Percentiles rank a stretch among this genome's conserved stretches.
These are phyloP conservation scores for Coregonus ussuriensis DNA, from an alignment of 2,797 vertebrate genomes.

Conservation along the genomic window DNA sequence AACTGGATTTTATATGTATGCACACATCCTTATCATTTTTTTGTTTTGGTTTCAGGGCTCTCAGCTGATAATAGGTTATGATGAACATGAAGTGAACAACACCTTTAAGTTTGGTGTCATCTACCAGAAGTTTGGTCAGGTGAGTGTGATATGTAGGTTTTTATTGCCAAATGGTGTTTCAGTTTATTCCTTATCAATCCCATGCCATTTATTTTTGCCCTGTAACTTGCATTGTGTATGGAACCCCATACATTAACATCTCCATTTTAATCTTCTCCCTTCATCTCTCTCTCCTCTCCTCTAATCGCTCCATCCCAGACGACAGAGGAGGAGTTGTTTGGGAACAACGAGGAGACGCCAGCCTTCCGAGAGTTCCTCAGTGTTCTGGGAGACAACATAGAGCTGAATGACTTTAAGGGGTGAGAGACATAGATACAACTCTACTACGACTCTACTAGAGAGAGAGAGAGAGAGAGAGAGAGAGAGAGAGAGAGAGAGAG, in stretches of 20 bases:
- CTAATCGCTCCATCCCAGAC: slow-evolving; percentile 73
- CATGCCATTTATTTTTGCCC: neutral
- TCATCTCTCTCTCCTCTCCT: neutral
- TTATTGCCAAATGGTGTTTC: neutral
- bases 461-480: too few species aligned
- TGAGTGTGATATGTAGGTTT: slow-evolving; percentile 59
- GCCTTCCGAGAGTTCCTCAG: slow-evolving; percentile 91
- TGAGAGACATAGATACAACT: slow-evolving; percentile 39
- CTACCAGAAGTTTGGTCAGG: slow-evolving; percentile 96
- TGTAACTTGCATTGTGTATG: neutral
- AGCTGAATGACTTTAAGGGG: slow-evolving; percentile 97
- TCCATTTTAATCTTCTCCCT: neutral
- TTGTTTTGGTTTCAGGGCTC: slow-evolving; percentile 80
- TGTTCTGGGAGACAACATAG: slow-evolving; percentile 88
- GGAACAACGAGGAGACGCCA: slow-evolving; percentile 92
- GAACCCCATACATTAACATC: neutral
- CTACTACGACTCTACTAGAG: too few species aligned
- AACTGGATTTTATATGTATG: neutral
- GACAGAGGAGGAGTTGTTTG: slow-evolving; percentile 91
- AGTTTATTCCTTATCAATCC: neutral
- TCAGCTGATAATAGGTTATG: slow-evolving; percentile 92
- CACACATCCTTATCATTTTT: neutral
- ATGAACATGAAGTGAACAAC: slow-evolving; percentile 97
- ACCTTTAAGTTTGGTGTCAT: slow-evolving; percentile 97
- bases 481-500: too few species aligned